Evolutionary conservation across 1,140 invertebrate genomes (phyloP), one percentile per base, ranked within the genome.

Genomic region (Fopius arisanus): DNA sequence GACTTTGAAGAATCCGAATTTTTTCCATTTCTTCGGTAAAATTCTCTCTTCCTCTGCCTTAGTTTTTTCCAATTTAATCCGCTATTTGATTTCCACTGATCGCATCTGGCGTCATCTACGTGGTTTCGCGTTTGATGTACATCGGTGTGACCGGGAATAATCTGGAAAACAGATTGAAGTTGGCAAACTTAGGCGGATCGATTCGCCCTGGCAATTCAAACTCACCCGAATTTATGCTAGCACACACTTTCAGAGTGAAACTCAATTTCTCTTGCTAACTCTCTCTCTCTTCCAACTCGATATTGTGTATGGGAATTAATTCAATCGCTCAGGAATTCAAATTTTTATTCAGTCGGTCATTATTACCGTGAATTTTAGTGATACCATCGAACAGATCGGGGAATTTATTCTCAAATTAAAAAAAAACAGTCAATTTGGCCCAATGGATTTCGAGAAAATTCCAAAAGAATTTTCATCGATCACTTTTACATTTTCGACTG

Each of bases 1-100:
- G 84, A 83, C 74, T 80, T 84, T 3, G 76, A 71, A 48, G 28
- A 41, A 19, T 37, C 12, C 37, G 9, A 31, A 28, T 16, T 12
- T 51, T 66, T 62, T 43, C 23, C 43, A 29, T 62, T 23, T 12
- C 9, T 14, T 1, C 1, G 2, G 23, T 59, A 59, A 59, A 19
- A 12, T 26, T 23, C 54, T 4, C 54, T 12, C 19, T 23, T 26
- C 14, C 54, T 59, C 23, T 59, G 54, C 6, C 23, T n/a, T 6
- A 26, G 1, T 59, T 26, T 59, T 59, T 12, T 59, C 54, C 54
- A 59, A 59, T 59, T 59, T 6, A 59, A 59, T 26, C 23, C 23
- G 14, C 23, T 26, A 26, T 59, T 59, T 26, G 54, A 59, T 59
- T 59, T 59, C 54, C 21, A 14, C 23, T 59, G 54, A 59, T 59